Evolutionary conservation across 2,888 invertebrate genomes (phyloP), one percentile per base, ranked within the genome.

Genomic region (Agrotis segetum): DNA sequence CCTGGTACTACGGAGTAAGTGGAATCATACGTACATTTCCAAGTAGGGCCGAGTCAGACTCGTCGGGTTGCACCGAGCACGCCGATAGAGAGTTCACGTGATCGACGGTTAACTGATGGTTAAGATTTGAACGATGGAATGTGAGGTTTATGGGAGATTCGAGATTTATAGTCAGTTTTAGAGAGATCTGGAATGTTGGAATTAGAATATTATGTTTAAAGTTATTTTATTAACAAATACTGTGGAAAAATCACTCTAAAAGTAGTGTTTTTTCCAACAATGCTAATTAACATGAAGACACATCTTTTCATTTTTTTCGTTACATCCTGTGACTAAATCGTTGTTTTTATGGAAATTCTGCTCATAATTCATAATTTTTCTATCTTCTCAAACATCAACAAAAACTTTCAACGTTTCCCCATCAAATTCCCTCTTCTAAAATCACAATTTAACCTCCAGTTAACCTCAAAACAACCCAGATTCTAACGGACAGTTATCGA

Each of bases 11-110:
- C 13, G 61, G 84, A 93, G 92, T 96, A 95, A 96, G 96, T 95
- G 95, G 96, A 96, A 96, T 93, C 89, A 91, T 93, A 95, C 94
- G 95, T 95, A 94, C 91, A 88, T 94, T 96, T 96, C 96, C 96
- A 93, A 96, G 96, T 96, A 96, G 89, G 93, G 92, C 90, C 89
- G 90, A 93, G 92, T 94, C 95, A 94, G 79, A 79, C 59, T 67
- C 81, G 85, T 84, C 83, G 88, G 88, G 86, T 79, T 85, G 77
- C 88, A 88, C 89, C 78, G 67, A 55, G 63, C 73, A 49, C 70
- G 72, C 1, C 49, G 52, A 71, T 71, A 58, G 67, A 67, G 58
- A 70, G 82, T 86, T 84, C 81, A 60, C 55, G 17, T 74, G 67
- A 79, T 73, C 73, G 19, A 74, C 71, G 61, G 63, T 85, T 79